Percentiles rank a stretch among this genome's conserved stretches.
Evolutionary conservation across 2,797 vertebrate species (phyloP).

Genomic region (Avahi laniger): DNA sequence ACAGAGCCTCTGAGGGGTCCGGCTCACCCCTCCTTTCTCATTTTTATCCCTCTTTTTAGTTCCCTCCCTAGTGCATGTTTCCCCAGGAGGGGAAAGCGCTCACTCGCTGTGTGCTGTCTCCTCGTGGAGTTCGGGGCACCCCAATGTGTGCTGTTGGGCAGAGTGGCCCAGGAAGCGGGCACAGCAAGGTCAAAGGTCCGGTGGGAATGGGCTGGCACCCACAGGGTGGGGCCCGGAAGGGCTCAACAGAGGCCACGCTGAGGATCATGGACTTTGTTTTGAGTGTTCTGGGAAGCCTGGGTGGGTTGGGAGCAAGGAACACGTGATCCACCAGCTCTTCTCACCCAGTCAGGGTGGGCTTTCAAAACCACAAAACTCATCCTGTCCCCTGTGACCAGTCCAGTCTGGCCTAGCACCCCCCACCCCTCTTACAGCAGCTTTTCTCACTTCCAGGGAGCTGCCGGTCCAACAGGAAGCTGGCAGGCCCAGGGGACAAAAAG

Average conservation of each 20-base stretch:
- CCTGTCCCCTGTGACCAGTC: background rate
- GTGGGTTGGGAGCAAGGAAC: background rate
- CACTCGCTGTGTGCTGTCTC: background rate
- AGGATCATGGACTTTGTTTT: background rate
- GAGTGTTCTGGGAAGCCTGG: background rate
- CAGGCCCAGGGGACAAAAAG: background rate
- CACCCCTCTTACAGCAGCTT: rapidly evolving
- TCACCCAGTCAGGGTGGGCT: too few species aligned
- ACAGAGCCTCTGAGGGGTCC: background rate
- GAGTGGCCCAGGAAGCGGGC: background rate
- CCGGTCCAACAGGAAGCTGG: background rate
- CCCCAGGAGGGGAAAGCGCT: background rate
- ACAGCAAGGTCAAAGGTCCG: slow-evolving; percentile 71
- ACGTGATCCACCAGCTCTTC: rapidly evolving
- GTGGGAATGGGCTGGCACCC: slow-evolving; percentile 37
- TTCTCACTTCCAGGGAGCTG: background rate
- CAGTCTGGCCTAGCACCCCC: rapidly evolving
- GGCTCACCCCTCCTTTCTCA: background rate
- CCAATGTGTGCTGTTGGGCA: background rate
- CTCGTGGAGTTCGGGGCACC: slow-evolving; percentile 20
- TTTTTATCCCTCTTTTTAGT: background rate
- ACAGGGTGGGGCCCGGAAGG: background rate
- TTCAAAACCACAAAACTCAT: background rate
- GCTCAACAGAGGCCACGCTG: background rate
- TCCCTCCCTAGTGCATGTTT: slow-evolving; percentile 53